These are phyloP conservation scores for Diogma glabrata DNA, from an alignment of 2,888 invertebrate genomes.

Conservation along the genomic window DNA sequence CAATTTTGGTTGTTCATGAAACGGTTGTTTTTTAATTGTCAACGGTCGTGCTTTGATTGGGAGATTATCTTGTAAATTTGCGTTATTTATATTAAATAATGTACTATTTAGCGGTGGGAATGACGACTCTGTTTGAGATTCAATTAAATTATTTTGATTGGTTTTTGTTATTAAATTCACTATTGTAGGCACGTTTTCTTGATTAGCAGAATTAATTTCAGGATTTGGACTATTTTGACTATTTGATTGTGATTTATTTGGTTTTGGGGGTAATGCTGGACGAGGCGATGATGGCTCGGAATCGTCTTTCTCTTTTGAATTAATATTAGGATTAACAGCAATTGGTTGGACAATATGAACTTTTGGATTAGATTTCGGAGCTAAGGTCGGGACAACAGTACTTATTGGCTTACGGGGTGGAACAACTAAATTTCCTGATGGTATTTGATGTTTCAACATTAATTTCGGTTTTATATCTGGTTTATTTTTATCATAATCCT, in stretches of 20 bases:
- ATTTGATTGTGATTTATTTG: constrained; percentile 36
- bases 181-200: constrained; percentile 19
- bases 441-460: constrained; percentile 25
- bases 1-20: constrained; percentile 68
- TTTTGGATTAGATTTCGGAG: constrained; percentile 36
- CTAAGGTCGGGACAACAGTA: constrained; percentile 69
- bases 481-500: constrained; percentile 20
- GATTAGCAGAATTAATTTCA: too few relatives aligned
- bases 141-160: constrained; percentile 15
- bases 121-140: constrained; percentile 13
- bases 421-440: constrained; percentile 30
- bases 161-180: constrained; percentile 23
- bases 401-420: constrained; percentile 69
- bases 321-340: constrained; percentile 38
- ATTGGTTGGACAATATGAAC: constrained; percentile 39
- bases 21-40: constrained; percentile 71
- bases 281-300: constrained; percentile 39
- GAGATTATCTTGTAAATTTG: constrained; percentile 30
- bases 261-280: constrained; percentile 76
- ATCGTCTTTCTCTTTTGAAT: constrained; percentile 28
- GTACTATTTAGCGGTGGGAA: not conserved
- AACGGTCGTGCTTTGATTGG: constrained; percentile 72
- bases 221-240: constrained; percentile 7
- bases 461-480: constrained; percentile 23
- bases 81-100: not conserved